Percentiles rank a stretch among this genome's conserved stretches.
Evolutionary conservation across 2,888 invertebrate genomes (phyloP).

Genomic region (Ectemnius lituratus): DNA sequence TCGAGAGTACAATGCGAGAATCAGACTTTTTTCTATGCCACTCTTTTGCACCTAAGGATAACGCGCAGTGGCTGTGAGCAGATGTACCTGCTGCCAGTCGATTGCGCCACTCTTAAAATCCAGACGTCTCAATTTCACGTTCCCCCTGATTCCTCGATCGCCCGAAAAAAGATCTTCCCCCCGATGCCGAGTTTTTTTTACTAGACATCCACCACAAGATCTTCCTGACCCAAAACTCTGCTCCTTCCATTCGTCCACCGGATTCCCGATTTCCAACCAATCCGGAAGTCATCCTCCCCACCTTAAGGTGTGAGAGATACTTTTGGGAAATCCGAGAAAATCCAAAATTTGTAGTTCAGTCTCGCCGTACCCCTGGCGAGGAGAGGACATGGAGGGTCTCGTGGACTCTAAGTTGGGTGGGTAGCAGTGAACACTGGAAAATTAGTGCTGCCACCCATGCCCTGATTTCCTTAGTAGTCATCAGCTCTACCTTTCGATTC

Average conservation of each 20-base stretch:
- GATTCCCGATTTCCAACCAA: conserved; percentile 51
- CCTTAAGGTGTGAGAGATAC: conserved; percentile 24
- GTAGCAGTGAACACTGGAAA: not conserved
- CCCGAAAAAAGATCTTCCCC: conserved; percentile 56
- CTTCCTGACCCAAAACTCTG: conserved; percentile 24
- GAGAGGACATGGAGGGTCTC: conserved; percentile 10
- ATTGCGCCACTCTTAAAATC: conserved; percentile 73
- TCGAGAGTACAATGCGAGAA: not conserved
- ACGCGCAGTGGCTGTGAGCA: conserved; percentile 47
- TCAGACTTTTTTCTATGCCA: not conserved
- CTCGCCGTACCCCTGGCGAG: conserved; percentile 36
- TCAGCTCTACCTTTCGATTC: not conserved
- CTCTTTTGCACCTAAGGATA: not conserved
- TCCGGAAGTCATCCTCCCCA: conserved; percentile 43
- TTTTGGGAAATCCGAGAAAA: conserved; percentile 65
- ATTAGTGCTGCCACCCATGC: not conserved
- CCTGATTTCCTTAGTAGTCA: no score
- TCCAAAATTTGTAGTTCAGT: conserved; percentile 37
- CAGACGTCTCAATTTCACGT: conserved; percentile 77
- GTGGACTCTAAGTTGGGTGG: conserved; percentile 10
- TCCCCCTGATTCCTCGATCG: conserved; percentile 29
- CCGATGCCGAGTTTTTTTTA: conserved; percentile 34
- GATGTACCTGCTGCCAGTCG: conserved; percentile 74
- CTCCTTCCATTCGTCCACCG: conserved; percentile 39
- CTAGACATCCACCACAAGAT: conserved; percentile 22